phyloP scores from a whole-genome alignment of 2,888 invertebrate species.

The Diaprepes abbreviatus region DNA sequence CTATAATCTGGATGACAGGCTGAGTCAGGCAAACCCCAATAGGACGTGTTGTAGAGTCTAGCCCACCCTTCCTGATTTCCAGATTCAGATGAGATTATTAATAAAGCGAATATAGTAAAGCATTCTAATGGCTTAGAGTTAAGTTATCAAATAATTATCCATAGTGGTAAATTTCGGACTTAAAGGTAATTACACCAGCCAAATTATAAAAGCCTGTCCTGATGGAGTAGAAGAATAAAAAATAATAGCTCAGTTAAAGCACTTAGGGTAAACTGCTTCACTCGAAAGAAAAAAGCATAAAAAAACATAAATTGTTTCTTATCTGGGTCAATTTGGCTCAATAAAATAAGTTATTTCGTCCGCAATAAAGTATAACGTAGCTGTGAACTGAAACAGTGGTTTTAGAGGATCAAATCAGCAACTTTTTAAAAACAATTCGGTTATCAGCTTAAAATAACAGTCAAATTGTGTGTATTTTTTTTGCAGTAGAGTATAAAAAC shows the following conservation, averaged over 20 bases:
- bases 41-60: too few relatives aligned
- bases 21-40: too few relatives aligned
- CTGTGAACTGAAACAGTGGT: conserved; percentile 4
- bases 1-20: too few relatives aligned
- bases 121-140: neutral
- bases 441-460: too few relatives aligned
- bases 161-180: conserved; percentile 1
- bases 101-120: neutral
- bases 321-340: conserved; percentile 6
- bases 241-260: conserved; percentile 9
- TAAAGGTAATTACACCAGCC: conserved; percentile 9
- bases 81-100: neutral
- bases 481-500: too few relatives aligned
- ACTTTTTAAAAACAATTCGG: too few relatives aligned
- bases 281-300: conserved; percentile 16
- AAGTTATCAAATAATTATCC: neutral
- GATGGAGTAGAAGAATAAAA: conserved; percentile 15
- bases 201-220: conserved; percentile 6
- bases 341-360: conserved; percentile 13
- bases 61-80: neutral
- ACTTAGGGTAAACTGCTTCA: conserved; percentile 10
- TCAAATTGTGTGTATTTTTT: too few relatives aligned
- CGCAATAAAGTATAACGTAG: neutral
- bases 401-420: neutral
- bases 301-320: conserved; percentile 18